Conservation (phyloP, 2,797 vertebrate species). For the Ceryle rudis region DNA sequence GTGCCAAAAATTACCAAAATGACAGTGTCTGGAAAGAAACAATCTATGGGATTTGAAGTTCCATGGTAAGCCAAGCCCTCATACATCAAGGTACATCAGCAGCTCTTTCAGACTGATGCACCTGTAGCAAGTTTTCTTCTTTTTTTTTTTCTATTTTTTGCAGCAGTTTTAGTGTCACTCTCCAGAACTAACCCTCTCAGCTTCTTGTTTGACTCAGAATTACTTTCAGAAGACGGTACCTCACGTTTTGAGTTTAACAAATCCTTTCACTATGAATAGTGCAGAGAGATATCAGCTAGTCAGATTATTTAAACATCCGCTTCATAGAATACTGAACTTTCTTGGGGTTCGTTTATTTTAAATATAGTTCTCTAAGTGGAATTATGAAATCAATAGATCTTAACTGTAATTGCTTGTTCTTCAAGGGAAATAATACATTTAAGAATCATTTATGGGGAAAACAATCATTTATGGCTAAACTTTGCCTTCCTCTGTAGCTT, state of each 20-base stretch:
- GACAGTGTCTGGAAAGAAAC: conserved; percentile 98
- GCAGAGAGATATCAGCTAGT: conserved; percentile 38
- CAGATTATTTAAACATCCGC: conserved; percentile 67
- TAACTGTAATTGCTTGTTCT: conserved; percentile 65
- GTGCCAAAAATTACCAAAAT: conserved; percentile 96
- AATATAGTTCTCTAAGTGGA: conserved; percentile 69
- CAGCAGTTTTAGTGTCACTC: conserved; percentile 59
- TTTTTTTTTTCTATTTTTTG: conserved; percentile 62
- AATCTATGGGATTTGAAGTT: conserved; percentile 96
- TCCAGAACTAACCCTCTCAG: conserved; percentile 61
- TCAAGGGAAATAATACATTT: conserved; percentile 53
- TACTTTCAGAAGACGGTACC: conserved; percentile 69
- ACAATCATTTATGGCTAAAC: conserved; percentile 9
- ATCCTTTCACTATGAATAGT: conserved; percentile 75
- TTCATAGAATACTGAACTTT: conserved; percentile 71
- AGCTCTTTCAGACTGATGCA: conserved; percentile 47
- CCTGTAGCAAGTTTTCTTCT: conserved; percentile 61
- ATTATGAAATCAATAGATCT: conserved; percentile 64
- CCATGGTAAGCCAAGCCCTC: conserved; percentile 87
- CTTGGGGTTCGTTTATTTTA: conserved; percentile 68
- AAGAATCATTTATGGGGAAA: conserved; percentile 41
- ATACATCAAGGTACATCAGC: conserved; percentile 43
- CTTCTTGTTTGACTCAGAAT: conserved; percentile 74
- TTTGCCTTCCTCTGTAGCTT: conserved; percentile 50
- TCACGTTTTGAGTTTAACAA: conserved; percentile 73